Percentiles rank a stretch among this genome's conserved stretches.
Evolutionary conservation across 2,797 vertebrate species (phyloP).

Genomic region (Halcyon badia): DNA sequence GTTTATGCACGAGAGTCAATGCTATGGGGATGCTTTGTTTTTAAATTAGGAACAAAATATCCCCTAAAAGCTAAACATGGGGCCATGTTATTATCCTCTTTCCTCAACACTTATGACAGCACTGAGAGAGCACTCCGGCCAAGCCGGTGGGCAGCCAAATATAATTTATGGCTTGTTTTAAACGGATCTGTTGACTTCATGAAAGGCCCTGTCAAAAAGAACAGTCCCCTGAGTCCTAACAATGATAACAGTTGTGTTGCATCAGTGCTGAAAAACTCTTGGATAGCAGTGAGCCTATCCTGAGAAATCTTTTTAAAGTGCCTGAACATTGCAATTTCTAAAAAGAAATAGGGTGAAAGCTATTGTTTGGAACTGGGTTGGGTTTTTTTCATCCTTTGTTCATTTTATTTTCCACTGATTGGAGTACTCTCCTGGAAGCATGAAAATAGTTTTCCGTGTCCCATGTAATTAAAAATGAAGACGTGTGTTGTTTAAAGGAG

Average conservation of each 20-base stretch:
- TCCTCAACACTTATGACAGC: background rate
- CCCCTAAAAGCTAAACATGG: background rate
- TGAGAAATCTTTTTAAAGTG: background rate
- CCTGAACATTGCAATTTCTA: background rate
- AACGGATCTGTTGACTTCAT: constrained; percentile 58
- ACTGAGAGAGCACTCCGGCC: background rate
- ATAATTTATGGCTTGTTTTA: constrained; percentile 51
- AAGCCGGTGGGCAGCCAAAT: constrained; percentile 38
- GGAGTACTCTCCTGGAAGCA: background rate
- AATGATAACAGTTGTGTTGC: constrained; percentile 22
- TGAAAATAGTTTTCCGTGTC: background rate
- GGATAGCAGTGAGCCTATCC: background rate
- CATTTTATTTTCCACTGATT: background rate
- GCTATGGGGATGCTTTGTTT: background rate
- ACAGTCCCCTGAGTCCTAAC: constrained; percentile 12
- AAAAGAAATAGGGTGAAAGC: background rate
- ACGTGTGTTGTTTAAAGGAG: background rate
- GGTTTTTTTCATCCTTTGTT: background rate
- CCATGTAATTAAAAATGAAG: background rate
- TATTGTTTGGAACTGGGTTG: background rate
- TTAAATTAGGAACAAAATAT: constrained; percentile 9
- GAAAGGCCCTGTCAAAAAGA: constrained; percentile 65
- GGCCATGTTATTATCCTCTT: background rate
- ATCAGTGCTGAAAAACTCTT: constrained; percentile 28
- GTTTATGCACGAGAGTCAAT: background rate